Conservation (phyloP, 2,113 vertebrate genomes). For the Notarius lentiginosus region DNA sequence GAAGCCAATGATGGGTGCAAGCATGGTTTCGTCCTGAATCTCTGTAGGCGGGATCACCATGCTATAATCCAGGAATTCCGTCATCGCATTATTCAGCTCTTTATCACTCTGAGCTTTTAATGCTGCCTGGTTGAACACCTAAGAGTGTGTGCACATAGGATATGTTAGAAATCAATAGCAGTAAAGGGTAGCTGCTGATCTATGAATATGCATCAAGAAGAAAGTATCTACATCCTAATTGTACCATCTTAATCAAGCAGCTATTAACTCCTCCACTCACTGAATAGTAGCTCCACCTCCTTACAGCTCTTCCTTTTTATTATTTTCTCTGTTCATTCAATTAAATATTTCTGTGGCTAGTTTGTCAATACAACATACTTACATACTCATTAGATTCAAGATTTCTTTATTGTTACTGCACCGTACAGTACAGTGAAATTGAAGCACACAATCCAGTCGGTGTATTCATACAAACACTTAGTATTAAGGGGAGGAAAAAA, state of each 20-base stretch:
- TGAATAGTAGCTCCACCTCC: not conserved
- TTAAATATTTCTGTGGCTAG: too few relatives aligned
- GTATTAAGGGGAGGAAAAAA: too few relatives aligned
- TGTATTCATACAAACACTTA: too few relatives aligned
- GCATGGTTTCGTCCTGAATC: constrained; percentile 72
- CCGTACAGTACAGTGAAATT: too few relatives aligned
- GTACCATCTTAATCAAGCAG: not conserved
- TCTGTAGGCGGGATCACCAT: constrained; percentile 87
- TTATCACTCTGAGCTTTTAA: constrained; percentile 70
- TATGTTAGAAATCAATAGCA: not conserved
- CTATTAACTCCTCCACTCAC: not conserved
- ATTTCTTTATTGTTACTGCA: too few relatives aligned
- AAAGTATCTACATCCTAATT: not conserved
- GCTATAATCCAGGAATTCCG: constrained; percentile 85
- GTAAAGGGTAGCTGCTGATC: not conserved
- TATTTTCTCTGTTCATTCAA: too few relatives aligned
- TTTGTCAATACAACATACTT: too few relatives aligned
- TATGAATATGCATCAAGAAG: not conserved
- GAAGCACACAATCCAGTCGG: too few relatives aligned
- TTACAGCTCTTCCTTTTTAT: not conserved
- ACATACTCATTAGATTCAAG: too few relatives aligned
- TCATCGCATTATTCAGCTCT: constrained; percentile 74
- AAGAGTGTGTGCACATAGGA: constrained; percentile 56
- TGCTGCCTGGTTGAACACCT: constrained; percentile 84
- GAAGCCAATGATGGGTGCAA: constrained; percentile 78